Base-by-base conservation (phyloP, 2,797 vertebrate genomes). In the Balearica regulorum region DNA sequence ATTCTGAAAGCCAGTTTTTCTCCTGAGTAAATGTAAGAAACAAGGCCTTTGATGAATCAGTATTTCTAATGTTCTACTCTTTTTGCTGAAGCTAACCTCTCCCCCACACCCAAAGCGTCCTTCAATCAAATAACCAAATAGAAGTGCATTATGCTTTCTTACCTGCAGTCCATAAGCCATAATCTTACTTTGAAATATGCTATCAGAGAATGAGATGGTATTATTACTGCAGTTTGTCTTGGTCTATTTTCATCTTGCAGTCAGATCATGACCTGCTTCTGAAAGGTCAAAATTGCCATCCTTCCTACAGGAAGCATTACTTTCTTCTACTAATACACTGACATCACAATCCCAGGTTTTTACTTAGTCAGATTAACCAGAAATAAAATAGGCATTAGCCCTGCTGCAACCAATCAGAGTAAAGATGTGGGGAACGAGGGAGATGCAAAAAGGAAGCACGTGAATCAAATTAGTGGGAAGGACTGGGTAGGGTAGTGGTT, bases 161-260 rank as follows among this genome's bases (percentile, higher is more conserved):
- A 93, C 94, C 94, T 96, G 75, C 65, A 96, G 75, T 62, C 96
- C 93, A 12, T 3, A 49, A 93, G 94, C 94, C 94, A 95, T 96
- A 35, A 37, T 76, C 46, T 62, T 39, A 33, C 72, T 94, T 41
- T 10, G 29, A 87, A 61, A 22, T 68, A 5, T 37, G n/a, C 41
- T 87, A 21, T 33, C 9, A 1, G 46, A 72, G 57, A 77, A 57
- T 8, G 13, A 43, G 31, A 58, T 64, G 41, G 6, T 82, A n/a
- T 58, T 76, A 43, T 28, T 58, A n/a, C 37, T 83, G 49, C 55
- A 61, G 44, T 70, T 85, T 85, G 13, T 48, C 62, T 81, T 17
- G 19, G 64, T 86, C 37, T 65, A 6, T 83, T 96, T 87, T 93
- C 76, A 69, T 90, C 64, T 60, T 71, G 37, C n/a, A 39, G 48